phyloP scores from a whole-genome alignment of 2,888 invertebrate genomes.

The Phrixothrix hirtus region DNA sequence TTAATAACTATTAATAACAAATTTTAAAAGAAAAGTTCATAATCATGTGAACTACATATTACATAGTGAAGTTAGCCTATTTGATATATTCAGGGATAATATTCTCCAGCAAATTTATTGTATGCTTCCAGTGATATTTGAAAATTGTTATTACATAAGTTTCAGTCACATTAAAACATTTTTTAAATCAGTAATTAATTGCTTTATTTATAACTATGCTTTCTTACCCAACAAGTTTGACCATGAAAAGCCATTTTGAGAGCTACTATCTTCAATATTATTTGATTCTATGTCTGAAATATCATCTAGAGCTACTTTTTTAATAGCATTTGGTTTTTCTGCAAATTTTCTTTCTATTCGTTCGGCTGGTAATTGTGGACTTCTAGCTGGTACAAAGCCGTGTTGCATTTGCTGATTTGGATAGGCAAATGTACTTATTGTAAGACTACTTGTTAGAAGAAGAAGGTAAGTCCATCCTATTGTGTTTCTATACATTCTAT shows the following conservation, averaged over 20 bases:
- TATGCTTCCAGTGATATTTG: too few relatives aligned
- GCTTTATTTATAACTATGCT: too few relatives aligned
- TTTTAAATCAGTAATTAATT: too few relatives aligned
- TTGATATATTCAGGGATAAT: too few relatives aligned
- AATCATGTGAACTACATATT: too few relatives aligned
- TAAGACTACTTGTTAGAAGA: constrained; percentile 68
- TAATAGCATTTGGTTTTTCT: constrained; percentile 85
- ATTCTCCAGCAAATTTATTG: too few relatives aligned
- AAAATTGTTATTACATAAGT: too few relatives aligned
- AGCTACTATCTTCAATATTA: constrained; percentile 68
- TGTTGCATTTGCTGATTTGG: constrained; percentile 58
- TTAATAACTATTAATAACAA: too few relatives aligned
- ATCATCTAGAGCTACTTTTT: constrained; percentile 83
- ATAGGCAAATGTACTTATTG: constrained; percentile 67
- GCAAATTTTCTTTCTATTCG: constrained; percentile 78
- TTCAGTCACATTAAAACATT: too few relatives aligned
- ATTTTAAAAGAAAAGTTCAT: too few relatives aligned
- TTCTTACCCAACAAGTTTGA: constrained; percentile 76
- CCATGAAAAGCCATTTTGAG: constrained; percentile 77
- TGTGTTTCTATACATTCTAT: constrained; percentile 66
- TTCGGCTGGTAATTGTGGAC: constrained; percentile 54
- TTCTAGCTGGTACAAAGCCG: constrained; percentile 41
- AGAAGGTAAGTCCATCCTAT: constrained; percentile 72
- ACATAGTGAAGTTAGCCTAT: too few relatives aligned
- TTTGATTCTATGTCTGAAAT: constrained; percentile 81